phyloP scores from a whole-genome alignment of 2,113 vertebrate species.

The Channa maculata region DNA sequence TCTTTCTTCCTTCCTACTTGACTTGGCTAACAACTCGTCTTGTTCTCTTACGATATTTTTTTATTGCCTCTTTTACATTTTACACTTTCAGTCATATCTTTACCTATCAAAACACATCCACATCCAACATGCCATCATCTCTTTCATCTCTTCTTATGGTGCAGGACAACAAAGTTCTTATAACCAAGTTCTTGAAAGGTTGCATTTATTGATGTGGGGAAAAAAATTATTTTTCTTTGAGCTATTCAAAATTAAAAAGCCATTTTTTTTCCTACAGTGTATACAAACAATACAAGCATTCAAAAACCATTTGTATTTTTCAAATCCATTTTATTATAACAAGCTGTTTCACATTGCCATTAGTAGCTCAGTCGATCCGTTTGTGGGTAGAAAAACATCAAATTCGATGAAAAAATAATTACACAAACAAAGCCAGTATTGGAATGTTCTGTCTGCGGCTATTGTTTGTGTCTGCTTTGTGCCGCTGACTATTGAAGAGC shows the following conservation, averaged over 20 bases:
- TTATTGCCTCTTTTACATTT: constrained; percentile 35
- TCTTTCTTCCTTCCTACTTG: not conserved
- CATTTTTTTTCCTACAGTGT: constrained; percentile 21
- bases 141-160: constrained; percentile 37
- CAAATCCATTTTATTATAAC: constrained; percentile 44
- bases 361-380: constrained; percentile 21
- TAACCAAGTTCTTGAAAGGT: constrained; percentile 25
- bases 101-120: not conserved
- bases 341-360: constrained; percentile 9
- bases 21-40: constrained; percentile 31
- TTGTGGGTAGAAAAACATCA: constrained; percentile 28
- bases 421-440: constrained; percentile 45
- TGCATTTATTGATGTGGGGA: constrained; percentile 26
- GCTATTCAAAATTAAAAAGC: constrained; percentile 29
- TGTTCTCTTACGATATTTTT: constrained; percentile 16
- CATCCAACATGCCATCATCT: constrained; percentile 10
- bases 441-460: constrained; percentile 25
- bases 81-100: constrained; percentile 16
- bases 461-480: constrained; percentile 34
- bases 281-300: constrained; percentile 39
- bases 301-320: constrained; percentile 49
- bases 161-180: not conserved
- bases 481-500: constrained; percentile 30
- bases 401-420: constrained; percentile 51
- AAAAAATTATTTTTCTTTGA: constrained; percentile 42